phyloP scores from a whole-genome alignment of 64 coral and sea anemone genomes.

The Exaiptasia diaphana region DNA sequence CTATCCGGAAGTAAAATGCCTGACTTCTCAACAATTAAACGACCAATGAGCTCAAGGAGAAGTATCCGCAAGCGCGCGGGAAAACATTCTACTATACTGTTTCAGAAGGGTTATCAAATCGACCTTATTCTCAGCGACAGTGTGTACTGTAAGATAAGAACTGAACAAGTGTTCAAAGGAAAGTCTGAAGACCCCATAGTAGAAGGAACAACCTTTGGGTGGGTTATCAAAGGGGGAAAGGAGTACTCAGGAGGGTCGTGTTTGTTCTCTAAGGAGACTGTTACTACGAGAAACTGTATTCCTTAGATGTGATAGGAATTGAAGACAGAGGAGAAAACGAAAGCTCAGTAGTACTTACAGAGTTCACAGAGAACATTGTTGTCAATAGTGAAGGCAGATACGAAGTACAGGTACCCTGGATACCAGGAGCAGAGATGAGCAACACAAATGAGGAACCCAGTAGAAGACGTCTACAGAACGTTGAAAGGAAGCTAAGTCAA shows the following conservation, averaged over 20 bases:
- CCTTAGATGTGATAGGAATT: slow-evolving; percentile 26
- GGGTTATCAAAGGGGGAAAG: slow-evolving; percentile 35
- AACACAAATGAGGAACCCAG: slow-evolving; percentile 59
- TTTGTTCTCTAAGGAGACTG: slow-evolving; percentile 4
- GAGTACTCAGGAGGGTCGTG: slow-evolving; percentile 18
- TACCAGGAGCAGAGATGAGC: slow-evolving; percentile 29
- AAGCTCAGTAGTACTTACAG: slow-evolving; percentile 6
- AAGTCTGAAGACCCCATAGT: slow-evolving; percentile 33
- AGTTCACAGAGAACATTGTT: slow-evolving; percentile 49
- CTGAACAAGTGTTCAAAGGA: slow-evolving; percentile 45
- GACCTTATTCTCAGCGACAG: slow-evolving; percentile 30
- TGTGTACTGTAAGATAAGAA: slow-evolving; percentile 39
- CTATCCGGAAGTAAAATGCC: slow-evolving; percentile 16
- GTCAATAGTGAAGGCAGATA: slow-evolving; percentile 20
- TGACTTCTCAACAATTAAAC: slow-evolving; percentile 38
- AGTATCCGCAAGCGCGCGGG: slow-evolving; percentile 9
- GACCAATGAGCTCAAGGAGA: slow-evolving; percentile 3
- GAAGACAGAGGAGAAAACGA: slow-evolving; percentile 46
- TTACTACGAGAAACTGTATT: slow-evolving; percentile 6
- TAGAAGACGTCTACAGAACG: slow-evolving; percentile 26
- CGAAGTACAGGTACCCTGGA: slow-evolving; percentile 66
- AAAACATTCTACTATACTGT: slow-evolving; percentile 23
- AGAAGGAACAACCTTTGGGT: slow-evolving; percentile 52
- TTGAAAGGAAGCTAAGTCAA: slow-evolving; percentile 39
- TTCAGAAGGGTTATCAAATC: slow-evolving; percentile 31